These are phyloP conservation scores for Lottia scabra DNA, from an alignment of 2,888 invertebrate species.

Conservation along the genomic window DNA sequence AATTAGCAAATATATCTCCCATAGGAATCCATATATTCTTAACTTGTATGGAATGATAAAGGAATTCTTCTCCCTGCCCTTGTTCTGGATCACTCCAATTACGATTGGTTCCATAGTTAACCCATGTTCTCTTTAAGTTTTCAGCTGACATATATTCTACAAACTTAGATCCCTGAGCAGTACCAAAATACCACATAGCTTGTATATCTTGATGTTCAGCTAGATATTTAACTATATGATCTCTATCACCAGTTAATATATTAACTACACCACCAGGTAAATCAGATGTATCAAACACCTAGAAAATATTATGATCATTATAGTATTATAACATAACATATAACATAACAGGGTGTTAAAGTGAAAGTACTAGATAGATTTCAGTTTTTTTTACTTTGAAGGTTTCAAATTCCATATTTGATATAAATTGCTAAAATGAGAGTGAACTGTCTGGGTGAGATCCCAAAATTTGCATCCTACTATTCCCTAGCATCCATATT, in stretches of 20 bases:
- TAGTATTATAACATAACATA: too few relatives aligned
- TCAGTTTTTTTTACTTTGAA: too few relatives aligned
- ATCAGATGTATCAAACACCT: slow-evolving; percentile 71
- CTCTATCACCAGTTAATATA: slow-evolving; percentile 68
- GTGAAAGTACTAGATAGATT: too few relatives aligned
- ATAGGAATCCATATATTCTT: slow-evolving; percentile 71
- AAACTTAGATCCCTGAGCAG: slow-evolving; percentile 66
- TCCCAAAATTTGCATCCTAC: too few relatives aligned
- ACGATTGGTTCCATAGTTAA: slow-evolving; percentile 64
- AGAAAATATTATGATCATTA: slow-evolving; percentile 14
- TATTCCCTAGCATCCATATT: too few relatives aligned
- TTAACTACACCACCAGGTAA: slow-evolving; percentile 70
- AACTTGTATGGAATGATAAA: slow-evolving; percentile 66
- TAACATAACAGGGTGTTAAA: too few relatives aligned
- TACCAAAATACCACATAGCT: slow-evolving; percentile 69
- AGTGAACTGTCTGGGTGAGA: too few relatives aligned
- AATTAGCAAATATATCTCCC: slow-evolving; percentile 71
- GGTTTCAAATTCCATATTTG: too few relatives aligned
- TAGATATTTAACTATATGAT: slow-evolving; percentile 67
- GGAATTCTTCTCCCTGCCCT: slow-evolving; percentile 68
- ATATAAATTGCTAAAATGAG: too few relatives aligned
- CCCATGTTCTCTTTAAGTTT: slow-evolving; percentile 70
- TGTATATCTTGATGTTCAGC: slow-evolving; percentile 69
- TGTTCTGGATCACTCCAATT: slow-evolving; percentile 63
- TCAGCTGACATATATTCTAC: slow-evolving; percentile 68